Conservation (phyloP, 2,113 vertebrate genomes). For the Gavia stellata region DNA sequence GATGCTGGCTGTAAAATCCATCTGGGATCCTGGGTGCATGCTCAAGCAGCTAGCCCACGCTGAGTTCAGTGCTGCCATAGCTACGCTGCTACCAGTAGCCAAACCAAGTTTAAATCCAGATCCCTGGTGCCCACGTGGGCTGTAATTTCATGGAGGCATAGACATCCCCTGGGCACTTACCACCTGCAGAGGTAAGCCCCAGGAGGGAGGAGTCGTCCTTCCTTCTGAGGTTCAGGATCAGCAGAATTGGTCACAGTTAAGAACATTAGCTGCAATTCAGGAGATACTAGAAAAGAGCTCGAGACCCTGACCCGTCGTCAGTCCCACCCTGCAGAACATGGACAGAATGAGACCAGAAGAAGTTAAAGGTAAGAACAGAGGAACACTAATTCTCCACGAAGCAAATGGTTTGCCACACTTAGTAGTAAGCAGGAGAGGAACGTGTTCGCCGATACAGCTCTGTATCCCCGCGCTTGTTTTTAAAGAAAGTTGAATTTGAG, state of each 20-base stretch:
- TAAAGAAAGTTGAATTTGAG: background rate
- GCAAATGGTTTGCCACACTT: background rate
- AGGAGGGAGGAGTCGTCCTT: background rate
- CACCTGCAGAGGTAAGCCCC: background rate
- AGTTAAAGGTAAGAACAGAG: background rate
- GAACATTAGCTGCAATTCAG: accelerated
- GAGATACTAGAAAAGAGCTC: background rate
- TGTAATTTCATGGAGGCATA: background rate
- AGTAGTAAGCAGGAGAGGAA: background rate
- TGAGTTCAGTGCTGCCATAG: background rate
- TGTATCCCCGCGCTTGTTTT: background rate
- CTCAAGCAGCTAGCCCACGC: background rate
- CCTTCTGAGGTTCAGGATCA: background rate
- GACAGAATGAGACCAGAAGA: background rate
- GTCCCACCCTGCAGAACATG: accelerated
- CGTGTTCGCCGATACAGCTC: accelerated
- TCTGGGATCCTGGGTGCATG: background rate
- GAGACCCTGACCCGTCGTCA: accelerated
- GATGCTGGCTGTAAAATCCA: background rate
- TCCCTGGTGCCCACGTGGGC: background rate
- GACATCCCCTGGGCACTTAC: no score
- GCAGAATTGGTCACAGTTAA: background rate
- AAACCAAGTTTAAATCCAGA: background rate
- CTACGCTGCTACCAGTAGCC: background rate
- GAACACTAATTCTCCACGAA: background rate